phyloP scores from a whole-genome alignment of 2,113 vertebrate genomes.

The Lepisosteus oculatus region DNA sequence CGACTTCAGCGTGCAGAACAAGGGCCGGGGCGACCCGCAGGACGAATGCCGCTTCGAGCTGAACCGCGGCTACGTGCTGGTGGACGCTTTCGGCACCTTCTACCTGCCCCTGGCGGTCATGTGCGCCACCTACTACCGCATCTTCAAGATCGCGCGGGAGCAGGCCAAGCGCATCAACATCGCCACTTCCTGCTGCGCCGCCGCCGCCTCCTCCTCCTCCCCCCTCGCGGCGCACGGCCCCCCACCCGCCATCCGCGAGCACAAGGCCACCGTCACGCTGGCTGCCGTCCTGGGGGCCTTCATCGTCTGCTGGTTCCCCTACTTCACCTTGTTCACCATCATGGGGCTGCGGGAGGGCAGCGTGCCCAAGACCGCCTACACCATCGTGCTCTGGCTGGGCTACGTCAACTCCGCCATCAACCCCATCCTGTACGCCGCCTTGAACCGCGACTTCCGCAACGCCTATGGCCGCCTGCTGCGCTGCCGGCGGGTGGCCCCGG shows the following conservation, averaged over 20 bases:
- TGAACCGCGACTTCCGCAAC: conserved; percentile 85
- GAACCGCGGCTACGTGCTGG: conserved; percentile 76
- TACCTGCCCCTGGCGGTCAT: conserved; percentile 85
- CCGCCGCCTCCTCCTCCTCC: conserved; percentile 36
- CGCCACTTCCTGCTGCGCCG: conserved; percentile 45
- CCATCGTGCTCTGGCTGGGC: conserved; percentile 79
- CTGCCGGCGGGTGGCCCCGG: conserved; percentile 42
- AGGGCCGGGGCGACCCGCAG: conserved; percentile 20
- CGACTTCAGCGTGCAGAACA: conserved; percentile 69
- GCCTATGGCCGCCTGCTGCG: conserved; percentile 78
- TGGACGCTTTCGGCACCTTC: conserved; percentile 85
- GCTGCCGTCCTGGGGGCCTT: conserved; percentile 87
- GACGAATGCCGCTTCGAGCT: conserved; percentile 75
- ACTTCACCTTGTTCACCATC: conserved; percentile 81
- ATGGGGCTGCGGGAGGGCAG: conserved; percentile 57
- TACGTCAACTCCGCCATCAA: conserved; percentile 93
- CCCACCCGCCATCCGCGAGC: conserved; percentile 70
- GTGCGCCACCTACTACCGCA: conserved; percentile 86
- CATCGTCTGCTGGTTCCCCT: conserved; percentile 90
- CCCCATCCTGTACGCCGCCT: conserved; percentile 84
- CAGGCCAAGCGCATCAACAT: conserved; percentile 84
- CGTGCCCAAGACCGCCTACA: conserved; percentile 43
- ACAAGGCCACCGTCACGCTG: conserved; percentile 88
- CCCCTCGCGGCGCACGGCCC: conserved; percentile 44
- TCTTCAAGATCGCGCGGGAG: conserved; percentile 84